Percentiles rank a stretch among this genome's conserved stretches.
Evolutionary conservation across 23 tunicate genomes (phyloP).

Genomic region (Styela clava): DNA sequence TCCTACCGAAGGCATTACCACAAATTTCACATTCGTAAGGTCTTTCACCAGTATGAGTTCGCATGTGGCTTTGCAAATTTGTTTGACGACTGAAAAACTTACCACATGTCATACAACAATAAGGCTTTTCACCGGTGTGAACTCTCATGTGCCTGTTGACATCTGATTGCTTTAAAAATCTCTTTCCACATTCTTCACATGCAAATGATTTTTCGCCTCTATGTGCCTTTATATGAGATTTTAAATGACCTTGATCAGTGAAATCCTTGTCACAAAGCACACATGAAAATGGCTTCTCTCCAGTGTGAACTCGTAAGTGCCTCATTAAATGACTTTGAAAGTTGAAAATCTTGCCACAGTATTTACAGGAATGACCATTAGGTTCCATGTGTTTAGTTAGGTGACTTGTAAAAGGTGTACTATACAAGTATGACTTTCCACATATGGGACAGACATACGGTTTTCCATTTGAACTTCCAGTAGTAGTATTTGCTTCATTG

Average conservation of each 20-base stretch:
- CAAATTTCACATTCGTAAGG: neutral
- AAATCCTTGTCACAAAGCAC: neutral
- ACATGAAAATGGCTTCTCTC: neutral
- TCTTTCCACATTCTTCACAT: neutral
- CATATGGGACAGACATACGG: conserved; percentile 55
- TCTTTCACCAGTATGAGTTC: neutral
- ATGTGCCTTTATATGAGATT: neutral
- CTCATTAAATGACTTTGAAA: neutral
- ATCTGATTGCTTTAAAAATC: neutral
- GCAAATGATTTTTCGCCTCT: neutral
- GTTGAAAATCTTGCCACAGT: conserved; percentile 65
- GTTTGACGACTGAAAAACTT: neutral
- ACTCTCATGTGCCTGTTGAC: neutral
- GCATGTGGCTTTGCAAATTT: neutral
- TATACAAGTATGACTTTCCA: conserved; percentile 54
- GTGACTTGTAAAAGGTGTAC: conserved; percentile 47
- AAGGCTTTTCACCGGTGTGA: conserved; percentile 45
- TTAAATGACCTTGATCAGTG: neutral
- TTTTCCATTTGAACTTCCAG: conserved; percentile 44
- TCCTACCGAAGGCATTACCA: neutral
- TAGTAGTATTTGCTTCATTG: neutral
- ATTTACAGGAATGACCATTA: conserved; percentile 55
- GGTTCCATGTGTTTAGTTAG: conserved; percentile 60
- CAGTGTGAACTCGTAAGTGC: neutral
- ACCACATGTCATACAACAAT: conserved; percentile 31